A percentile compares a stretch with the other conserved stretches of the same genome.
phyloP scores from a whole-genome alignment of 2,888 invertebrate genomes.

The Eurytoma adleriae region DNA sequence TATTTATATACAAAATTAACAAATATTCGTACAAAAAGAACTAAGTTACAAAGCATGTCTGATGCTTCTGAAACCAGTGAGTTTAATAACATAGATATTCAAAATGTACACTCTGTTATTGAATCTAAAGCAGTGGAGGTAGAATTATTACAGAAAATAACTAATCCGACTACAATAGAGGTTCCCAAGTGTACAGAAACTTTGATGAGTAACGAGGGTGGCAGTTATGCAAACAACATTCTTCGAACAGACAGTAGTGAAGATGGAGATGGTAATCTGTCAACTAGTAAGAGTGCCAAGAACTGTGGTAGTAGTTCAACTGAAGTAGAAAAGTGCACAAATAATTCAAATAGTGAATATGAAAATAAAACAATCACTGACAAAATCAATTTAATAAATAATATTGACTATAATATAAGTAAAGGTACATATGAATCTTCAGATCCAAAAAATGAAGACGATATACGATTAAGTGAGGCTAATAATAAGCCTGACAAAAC shows the following conservation, averaged over 20 bases:
- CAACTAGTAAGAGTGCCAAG: slow-evolving; percentile 40
- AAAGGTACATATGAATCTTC: slow-evolving; percentile 49
- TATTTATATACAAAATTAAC: slow-evolving; percentile 56
- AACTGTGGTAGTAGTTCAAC: slow-evolving; percentile 68
- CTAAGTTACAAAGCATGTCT: slow-evolving; percentile 31
- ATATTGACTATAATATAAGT: background rate
- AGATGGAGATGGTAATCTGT: slow-evolving; percentile 25
- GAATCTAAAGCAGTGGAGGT: slow-evolving; percentile 14
- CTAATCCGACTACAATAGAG: slow-evolving; percentile 71
- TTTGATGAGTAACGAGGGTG: slow-evolving; percentile 38
- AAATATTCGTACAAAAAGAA: slow-evolving; percentile 52
- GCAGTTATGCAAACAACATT: slow-evolving; percentile 9
- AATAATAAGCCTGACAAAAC: slow-evolving; percentile 44
- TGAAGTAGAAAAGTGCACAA: slow-evolving; percentile 64
- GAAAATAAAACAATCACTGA: slow-evolving; percentile 42
- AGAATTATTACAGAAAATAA: slow-evolving; percentile 63
- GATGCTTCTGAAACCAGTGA: slow-evolving; percentile 36
- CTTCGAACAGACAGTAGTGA: slow-evolving; percentile 21
- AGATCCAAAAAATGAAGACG: slow-evolving; percentile 57
- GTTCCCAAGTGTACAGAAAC: slow-evolving; percentile 67
- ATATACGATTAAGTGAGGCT: slow-evolving; percentile 51
- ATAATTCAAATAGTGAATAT: slow-evolving; percentile 55
- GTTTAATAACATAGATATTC: slow-evolving; percentile 52
- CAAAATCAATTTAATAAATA: slow-evolving; percentile 2
- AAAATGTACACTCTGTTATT: slow-evolving; percentile 45